Evolutionary conservation across 2,797 vertebrate genomes (phyloP), one percentile per base, ranked within the genome.

Genomic region (Bucorvus abyssinicus): DNA sequence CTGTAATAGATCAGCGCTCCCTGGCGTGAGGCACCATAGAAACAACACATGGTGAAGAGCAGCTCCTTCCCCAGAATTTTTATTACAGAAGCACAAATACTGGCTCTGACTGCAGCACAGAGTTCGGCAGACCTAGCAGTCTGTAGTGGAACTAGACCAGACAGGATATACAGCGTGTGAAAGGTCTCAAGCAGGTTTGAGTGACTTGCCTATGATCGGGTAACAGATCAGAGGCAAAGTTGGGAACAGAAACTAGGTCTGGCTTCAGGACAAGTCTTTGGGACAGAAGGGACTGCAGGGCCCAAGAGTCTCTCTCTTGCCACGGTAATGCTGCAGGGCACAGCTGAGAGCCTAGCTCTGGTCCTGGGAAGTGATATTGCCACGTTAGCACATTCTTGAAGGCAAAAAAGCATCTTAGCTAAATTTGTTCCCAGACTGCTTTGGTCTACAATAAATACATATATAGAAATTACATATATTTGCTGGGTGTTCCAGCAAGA

Each of bases 1-100:
- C 78, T 90, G 75, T 65, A 93, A 87, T 38, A 90, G 86, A 95
- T 93, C 78, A 87, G 75, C 5, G 2, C 77, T 91, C 84, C 50
- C 78, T 87, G 87, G 78, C 12, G 1, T 49, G 84, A 90, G 74
- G 45, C 57, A 87, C 57, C 1, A 1, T 55, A 80, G 53, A 82
- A 90, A 84, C 81, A 90, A 84, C 81, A 93, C 71, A 71, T 83
- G 75, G 78, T 49, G 53, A 84, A 49, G 52, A 56, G 47, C 22
- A 93, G 68, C 27, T 89, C 67, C 68, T 85, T 92, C 93, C 75
- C 84, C 77, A 78, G 86, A 90, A 93, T 77, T 91, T 95, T 93
- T 91, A 90, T 92, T 82, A 92, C 68, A 55, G 88, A 76, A 95
- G 83, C 56, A 29, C 57, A 83, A 83, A 81, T 78, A 82, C 9